Conservation (phyloP, 2,888 invertebrate species). For the Eupithecia insigniata region DNA sequence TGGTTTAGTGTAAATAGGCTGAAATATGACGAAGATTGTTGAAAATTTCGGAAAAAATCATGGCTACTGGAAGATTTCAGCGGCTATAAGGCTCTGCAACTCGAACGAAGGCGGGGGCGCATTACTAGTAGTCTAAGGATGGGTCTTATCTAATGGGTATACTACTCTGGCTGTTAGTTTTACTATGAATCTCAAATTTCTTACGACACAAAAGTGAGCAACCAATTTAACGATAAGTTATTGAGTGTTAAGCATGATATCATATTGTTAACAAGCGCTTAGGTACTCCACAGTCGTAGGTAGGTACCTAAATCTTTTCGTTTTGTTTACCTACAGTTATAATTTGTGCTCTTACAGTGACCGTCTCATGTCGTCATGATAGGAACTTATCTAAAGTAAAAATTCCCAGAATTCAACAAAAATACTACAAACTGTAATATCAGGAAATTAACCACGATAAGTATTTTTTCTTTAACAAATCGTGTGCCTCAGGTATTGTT, state of each 20-base stretch:
- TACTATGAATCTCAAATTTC: background rate
- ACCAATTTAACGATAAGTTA: slow-evolving; percentile 13
- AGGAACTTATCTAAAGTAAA: background rate
- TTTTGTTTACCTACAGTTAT: background rate
- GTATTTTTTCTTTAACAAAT: background rate
- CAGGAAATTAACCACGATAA: background rate
- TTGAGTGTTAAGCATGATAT: slow-evolving; percentile 9
- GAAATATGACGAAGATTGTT: background rate
- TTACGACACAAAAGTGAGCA: slow-evolving; percentile 7
- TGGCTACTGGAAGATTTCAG: background rate
- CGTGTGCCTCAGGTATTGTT: background rate
- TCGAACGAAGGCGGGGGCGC: too few species aligned
- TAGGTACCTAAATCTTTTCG: background rate
- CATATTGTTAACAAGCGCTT: background rate
- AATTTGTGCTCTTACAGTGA: background rate
- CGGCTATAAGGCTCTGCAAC: too few species aligned
- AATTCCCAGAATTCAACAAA: background rate
- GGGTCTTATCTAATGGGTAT: too few species aligned
- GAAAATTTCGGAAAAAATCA: background rate
- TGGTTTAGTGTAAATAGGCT: background rate
- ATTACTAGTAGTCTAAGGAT: too few species aligned
- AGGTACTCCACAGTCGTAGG: background rate
- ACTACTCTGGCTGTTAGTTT: background rate
- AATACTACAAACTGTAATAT: background rate
- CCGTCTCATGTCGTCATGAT: background rate